A percentile compares a stretch with the other conserved stretches of the same genome.
Conservation (phyloP, 2,113 vertebrate species). For the Cygnus buccinator region DNA sequence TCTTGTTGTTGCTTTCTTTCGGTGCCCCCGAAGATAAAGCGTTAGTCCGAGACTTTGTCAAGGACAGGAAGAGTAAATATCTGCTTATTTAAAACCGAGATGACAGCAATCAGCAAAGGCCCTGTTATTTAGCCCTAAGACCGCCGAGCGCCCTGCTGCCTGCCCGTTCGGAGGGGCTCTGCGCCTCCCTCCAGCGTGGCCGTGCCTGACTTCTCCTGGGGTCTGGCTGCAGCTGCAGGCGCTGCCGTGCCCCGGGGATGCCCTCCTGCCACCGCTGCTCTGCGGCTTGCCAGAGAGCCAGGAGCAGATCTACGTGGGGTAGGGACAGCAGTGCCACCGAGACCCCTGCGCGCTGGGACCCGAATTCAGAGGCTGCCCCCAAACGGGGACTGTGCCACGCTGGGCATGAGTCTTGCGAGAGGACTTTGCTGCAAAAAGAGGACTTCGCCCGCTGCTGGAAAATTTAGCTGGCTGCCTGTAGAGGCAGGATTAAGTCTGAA, state of each 20-base stretch:
- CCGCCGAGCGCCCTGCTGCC: not conserved
- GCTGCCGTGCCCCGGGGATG: fast-evolving
- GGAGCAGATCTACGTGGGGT: not conserved
- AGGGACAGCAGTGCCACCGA: not conserved
- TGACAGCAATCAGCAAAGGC: not conserved
- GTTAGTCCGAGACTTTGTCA: not conserved
- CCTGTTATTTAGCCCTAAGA: not conserved
- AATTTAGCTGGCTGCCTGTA: not conserved
- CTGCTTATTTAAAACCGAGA: not conserved
- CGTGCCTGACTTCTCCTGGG: not conserved
- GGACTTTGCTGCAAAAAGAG: not conserved
- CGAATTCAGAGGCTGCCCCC: not conserved
- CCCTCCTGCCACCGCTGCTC: not conserved
- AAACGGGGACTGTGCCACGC: not conserved
- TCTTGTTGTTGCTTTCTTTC: not conserved
- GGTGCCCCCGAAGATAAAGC: constrained; percentile 1
- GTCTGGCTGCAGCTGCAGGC: not conserved
- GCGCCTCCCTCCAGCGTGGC: not conserved
- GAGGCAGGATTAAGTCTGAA: constrained; percentile 14
- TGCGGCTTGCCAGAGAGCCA: not conserved
- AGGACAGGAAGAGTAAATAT: not conserved
- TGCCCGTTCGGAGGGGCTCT: not conserved
- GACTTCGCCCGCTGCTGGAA: not conserved
- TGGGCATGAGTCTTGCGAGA: not conserved
- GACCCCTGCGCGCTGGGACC: not conserved